Percentiles rank a stretch among this genome's conserved stretches.
Evolutionary conservation across 2,113 vertebrate genomes (phyloP).

Genomic region (Callocephalon fimbriatum): DNA sequence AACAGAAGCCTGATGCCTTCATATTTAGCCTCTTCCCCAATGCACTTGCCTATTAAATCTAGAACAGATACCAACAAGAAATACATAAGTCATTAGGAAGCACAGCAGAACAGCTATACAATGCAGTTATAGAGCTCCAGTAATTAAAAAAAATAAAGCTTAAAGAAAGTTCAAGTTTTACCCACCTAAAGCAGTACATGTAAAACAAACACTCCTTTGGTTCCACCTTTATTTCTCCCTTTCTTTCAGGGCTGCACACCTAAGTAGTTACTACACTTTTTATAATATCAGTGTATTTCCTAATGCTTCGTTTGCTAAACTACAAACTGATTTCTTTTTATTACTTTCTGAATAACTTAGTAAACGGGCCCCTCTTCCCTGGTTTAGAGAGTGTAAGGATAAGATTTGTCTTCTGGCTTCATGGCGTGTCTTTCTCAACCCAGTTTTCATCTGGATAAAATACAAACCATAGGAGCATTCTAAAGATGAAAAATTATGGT

Average conservation of each 20-base stretch:
- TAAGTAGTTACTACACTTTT: background rate
- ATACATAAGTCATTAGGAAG: background rate
- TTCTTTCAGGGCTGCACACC: background rate
- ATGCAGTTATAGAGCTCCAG: background rate
- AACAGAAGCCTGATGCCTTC: conserved; percentile 91
- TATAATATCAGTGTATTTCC: background rate
- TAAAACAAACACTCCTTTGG: background rate
- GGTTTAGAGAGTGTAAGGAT: background rate
- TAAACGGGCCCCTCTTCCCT: background rate
- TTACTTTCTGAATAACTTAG: background rate
- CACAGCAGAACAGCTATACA: background rate
- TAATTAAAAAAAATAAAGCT: background rate
- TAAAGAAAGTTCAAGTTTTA: background rate
- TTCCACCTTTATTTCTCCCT: background rate
- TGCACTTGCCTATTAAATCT: conserved; percentile 88
- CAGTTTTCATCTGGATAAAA: background rate
- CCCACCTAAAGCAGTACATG: background rate
- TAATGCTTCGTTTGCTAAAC: background rate
- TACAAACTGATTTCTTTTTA: background rate
- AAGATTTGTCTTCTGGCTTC: background rate
- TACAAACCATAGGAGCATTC: background rate
- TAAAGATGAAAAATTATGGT: background rate
- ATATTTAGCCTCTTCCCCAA: conserved; percentile 89
- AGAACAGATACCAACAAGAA: conserved; percentile 42
- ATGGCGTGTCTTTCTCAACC: background rate